Evolutionary conservation across 2,888 invertebrate genomes (phyloP).

Genomic region (Dolomedes plantarius): DNA sequence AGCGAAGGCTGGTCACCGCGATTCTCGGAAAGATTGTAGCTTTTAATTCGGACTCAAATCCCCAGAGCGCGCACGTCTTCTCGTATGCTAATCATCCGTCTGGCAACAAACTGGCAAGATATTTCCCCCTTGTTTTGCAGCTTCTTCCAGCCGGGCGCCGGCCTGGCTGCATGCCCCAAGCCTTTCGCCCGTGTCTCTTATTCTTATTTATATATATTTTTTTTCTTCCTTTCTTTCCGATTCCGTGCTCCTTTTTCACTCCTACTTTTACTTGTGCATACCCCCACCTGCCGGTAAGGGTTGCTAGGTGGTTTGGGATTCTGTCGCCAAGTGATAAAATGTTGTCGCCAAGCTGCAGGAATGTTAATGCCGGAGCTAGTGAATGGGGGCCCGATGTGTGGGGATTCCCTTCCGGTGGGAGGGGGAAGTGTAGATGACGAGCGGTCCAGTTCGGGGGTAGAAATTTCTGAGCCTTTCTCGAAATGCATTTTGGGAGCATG

Average conservation of each 20-base stretch:
- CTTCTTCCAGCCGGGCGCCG: slow-evolving; percentile 42
- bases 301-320: slow-evolving; percentile 20
- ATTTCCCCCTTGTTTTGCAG: slow-evolving; percentile 41
- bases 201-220: slow-evolving; percentile 24
- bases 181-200: slow-evolving; percentile 53
- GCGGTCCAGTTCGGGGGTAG: too few relatives aligned
- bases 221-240: slow-evolving; percentile 28
- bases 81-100: too few relatives aligned
- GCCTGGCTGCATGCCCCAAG: slow-evolving; percentile 69
- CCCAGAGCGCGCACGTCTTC: too few relatives aligned
- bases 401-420: slow-evolving; percentile 6
- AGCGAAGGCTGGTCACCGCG: too few relatives aligned
- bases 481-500: too few relatives aligned
- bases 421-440: too few relatives aligned
- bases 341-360: too few relatives aligned
- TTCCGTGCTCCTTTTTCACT: slow-evolving; percentile 35
- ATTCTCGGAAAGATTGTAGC: too few relatives aligned
- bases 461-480: too few relatives aligned
- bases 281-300: slow-evolving; percentile 66
- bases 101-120: slow-evolving; percentile 1
- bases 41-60: too few relatives aligned
- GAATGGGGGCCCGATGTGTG: neutral
- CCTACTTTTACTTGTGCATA: slow-evolving; percentile 56
- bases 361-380: neutral
- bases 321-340: slow-evolving; percentile 38